phyloP scores from a whole-genome alignment of 2,797 vertebrate species.

The Atherinosoma microstoma region DNA sequence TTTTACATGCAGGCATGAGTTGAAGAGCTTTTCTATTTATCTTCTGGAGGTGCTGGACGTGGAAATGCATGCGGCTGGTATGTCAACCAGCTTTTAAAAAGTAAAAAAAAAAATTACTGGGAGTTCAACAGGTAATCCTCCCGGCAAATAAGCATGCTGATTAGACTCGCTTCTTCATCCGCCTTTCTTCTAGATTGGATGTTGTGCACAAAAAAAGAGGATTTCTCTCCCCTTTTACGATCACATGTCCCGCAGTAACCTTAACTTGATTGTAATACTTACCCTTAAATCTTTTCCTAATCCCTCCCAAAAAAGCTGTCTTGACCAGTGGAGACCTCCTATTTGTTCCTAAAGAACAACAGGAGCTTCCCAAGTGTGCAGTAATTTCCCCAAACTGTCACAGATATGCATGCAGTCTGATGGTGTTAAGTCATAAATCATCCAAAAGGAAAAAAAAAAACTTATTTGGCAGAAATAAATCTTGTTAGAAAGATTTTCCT shows the following conservation, averaged over 20 bases:
- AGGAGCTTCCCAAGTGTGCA: background rate
- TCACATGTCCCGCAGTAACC: background rate
- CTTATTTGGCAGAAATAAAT: slow-evolving; percentile 62
- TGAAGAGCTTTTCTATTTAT: background rate
- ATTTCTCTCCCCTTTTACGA: background rate
- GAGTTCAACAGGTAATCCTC: background rate
- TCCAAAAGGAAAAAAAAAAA: slow-evolving; percentile 35
- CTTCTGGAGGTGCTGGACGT: background rate
- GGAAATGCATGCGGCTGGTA: background rate
- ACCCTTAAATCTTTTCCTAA: background rate
- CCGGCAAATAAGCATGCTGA: background rate
- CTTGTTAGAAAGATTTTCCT: slow-evolving; percentile 67
- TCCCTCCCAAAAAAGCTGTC: background rate
- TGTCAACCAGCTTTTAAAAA: background rate
- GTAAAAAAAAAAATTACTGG: too few relatives aligned
- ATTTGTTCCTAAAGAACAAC: background rate
- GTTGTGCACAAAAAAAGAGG: too few relatives aligned
- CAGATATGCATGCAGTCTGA: background rate
- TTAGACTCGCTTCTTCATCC: background rate
- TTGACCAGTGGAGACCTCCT: background rate
- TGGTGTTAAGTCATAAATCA: slow-evolving; percentile 35
- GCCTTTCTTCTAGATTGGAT: background rate
- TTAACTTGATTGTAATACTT: background rate
- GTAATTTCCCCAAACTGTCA: slow-evolving; percentile 9
- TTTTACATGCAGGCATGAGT: background rate